These are phyloP conservation scores for Cheilosia pagana DNA, from an alignment of 2,888 invertebrate species.

Conservation along the genomic window DNA sequence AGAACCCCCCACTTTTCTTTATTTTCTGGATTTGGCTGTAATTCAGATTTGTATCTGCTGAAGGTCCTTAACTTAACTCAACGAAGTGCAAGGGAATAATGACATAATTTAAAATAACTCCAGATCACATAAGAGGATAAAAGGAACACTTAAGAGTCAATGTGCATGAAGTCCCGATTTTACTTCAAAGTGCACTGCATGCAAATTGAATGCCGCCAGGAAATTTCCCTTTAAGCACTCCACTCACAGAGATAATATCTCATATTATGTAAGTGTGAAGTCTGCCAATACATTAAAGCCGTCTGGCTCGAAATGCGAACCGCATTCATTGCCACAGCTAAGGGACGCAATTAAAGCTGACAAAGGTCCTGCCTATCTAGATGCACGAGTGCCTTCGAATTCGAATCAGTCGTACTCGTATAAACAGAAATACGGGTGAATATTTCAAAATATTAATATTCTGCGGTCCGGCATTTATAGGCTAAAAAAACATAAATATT, in stretches of 20 bases:
- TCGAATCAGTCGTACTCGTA: conserved; percentile 19
- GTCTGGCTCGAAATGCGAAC: not conserved
- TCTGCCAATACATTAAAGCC: conserved; percentile 32
- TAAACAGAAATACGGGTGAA: conserved; percentile 33
- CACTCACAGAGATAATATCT: no score
- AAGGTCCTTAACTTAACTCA: not conserved
- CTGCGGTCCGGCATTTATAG: no score
- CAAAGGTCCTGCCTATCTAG: conserved; percentile 43
- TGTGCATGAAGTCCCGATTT: not conserved
- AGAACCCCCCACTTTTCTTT: not conserved
- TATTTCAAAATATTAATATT: no score
- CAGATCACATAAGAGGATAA: no score
- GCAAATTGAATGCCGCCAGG: not conserved
- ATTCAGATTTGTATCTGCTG: no score
- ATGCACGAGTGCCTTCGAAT: conserved; percentile 45
- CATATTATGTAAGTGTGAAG: conserved; percentile 12
- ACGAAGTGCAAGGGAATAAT: not conserved
- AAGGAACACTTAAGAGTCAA: not conserved
- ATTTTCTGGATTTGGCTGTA: no score
- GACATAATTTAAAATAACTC: not conserved
- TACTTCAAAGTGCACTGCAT: conserved; percentile 4
- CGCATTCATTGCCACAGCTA: conserved; percentile 45
- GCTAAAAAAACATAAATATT: no score
- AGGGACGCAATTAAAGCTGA: conserved; percentile 50
- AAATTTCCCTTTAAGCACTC: not conserved